Evolutionary conservation across 2,797 vertebrate genomes (phyloP).

Genomic region (Mareca penelope): DNA sequence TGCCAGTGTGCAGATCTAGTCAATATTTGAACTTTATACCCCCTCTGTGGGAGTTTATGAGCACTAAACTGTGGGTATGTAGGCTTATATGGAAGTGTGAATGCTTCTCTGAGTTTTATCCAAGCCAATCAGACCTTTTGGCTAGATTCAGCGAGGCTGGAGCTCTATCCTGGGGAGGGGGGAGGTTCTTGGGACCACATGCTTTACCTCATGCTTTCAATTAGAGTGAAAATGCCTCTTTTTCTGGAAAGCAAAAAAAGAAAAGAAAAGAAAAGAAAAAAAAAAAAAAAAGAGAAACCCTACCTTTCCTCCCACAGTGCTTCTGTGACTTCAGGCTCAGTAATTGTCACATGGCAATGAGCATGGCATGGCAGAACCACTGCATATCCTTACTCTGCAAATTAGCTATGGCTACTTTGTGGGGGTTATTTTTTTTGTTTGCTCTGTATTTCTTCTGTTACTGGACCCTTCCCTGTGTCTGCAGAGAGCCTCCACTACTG

Average conservation of each 20-base stretch:
- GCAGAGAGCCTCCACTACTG: background rate
- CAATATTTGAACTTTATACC: constrained; percentile 60
- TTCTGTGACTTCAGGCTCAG: background rate
- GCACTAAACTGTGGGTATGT: constrained; percentile 29
- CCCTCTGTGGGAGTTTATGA: constrained; percentile 57
- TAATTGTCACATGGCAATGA: background rate
- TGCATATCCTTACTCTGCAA: background rate
- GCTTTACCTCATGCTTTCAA: constrained; percentile 38
- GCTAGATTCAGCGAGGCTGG: background rate
- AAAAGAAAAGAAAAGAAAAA: background rate
- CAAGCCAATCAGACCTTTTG: constrained; percentile 49
- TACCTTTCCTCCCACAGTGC: background rate
- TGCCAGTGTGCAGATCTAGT: constrained; percentile 60
- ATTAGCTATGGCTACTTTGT: background rate
- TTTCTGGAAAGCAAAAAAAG: background rate
- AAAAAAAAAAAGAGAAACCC: background rate
- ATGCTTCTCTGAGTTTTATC: constrained; percentile 56
- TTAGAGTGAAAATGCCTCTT: constrained; percentile 24
- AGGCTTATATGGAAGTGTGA: constrained; percentile 64
- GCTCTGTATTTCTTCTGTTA: background rate
- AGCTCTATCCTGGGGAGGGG: background rate
- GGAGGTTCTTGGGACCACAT: constrained; percentile 10
- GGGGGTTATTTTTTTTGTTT: background rate
- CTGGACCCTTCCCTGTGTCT: background rate
- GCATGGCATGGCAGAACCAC: background rate